Base-by-base conservation (phyloP, 1,140 invertebrate species). In the Branchinecta lindahli region DNA sequence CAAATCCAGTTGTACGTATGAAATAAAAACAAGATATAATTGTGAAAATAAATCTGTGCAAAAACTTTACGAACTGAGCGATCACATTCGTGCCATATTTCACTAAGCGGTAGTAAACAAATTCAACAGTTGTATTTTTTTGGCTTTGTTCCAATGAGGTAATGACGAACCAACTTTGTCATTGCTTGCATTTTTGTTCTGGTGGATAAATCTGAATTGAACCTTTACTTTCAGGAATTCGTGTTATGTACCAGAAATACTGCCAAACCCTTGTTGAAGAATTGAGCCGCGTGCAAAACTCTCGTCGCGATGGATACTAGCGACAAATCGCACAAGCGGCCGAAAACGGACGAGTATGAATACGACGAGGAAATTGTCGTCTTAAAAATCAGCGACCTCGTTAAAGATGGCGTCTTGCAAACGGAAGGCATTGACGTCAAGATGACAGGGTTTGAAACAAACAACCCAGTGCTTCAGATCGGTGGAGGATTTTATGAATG, bases 201-300 rank as follows among this genome's bases (percentile, higher is more conserved):
- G 33, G 33, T 33, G 33, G 33, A 33, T 33, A 33, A 61, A 20
- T 61, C 52, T 61, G 12, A 61, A 61, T 15, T 61, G 12, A 61
- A 61, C 2, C 18, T 61, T 20, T 61, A 61, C 18, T 61, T 33
- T 61, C 18, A 61, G 52, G 52, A 12, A 61, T 61, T 15, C 52
- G 52, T 20, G 52, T 61, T 20, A 61, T 61, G 52, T 61, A 61
- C 52, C 52, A 61, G 52, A 61, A 61, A 61, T 61, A 61, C 18
- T 61, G 52, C 18, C 52, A 61, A 6, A 61, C 52, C 12, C 52
- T 61, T 15, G 18, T 61, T 61, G 52, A 61, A 61, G 52, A 61
- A 61, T 20, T 61, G 12, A 61, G 52, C 18, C 52, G 52, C 6
- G 52, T 61, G 12, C 52, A 61, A 61, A 61, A 61, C 52, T 61